Percentiles rank a stretch among this genome's conserved stretches.
Conservation (phyloP, 2,888 invertebrate genomes). For the Bugula neritina region DNA sequence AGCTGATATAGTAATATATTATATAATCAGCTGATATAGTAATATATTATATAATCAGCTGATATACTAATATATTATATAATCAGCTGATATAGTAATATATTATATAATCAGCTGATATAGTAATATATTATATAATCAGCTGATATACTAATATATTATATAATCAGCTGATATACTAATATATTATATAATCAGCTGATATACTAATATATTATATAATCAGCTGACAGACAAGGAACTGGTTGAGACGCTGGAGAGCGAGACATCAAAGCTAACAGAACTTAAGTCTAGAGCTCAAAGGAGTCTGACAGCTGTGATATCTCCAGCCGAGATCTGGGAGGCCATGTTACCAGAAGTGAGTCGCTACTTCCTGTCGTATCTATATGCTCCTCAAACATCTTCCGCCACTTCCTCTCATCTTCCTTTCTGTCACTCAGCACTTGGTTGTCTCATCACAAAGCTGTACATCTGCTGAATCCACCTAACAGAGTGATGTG, state of each 20-base stretch:
- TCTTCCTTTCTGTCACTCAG: no score
- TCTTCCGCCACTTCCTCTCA: background rate
- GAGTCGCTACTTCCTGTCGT: background rate
- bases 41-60: background rate
- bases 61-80: background rate
- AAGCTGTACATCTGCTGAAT: no score
- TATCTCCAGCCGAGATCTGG: constrained; percentile 18
- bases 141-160: background rate
- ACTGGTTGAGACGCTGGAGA: background rate
- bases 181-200: background rate
- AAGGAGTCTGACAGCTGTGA: background rate
- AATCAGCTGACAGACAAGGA: constrained; percentile 1
- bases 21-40: background rate
- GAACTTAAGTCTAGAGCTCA: background rate
- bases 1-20: no score
- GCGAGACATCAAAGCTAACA: background rate
- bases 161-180: background rate
- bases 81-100: background rate
- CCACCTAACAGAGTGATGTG: no score
- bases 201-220: background rate
- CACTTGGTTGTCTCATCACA: no score
- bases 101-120: background rate
- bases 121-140: background rate
- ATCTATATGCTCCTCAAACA: background rate
- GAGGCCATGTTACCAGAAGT: constrained; percentile 20